phyloP scores from a whole-genome alignment of 2,888 invertebrate species.

The Drosophila demipolita region DNA sequence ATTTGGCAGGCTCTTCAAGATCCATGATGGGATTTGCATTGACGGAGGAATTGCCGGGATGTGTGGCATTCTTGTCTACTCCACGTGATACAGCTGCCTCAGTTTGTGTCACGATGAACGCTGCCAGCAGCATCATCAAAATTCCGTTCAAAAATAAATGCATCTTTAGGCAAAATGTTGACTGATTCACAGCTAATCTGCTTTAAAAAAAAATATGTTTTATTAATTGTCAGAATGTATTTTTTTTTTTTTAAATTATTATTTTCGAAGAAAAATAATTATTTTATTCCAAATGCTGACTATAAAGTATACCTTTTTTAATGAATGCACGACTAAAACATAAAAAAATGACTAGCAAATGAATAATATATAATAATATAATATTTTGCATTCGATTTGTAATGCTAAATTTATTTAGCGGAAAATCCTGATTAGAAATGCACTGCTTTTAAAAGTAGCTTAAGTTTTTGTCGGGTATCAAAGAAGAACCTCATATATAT shows the following conservation, averaged over 20 bases:
- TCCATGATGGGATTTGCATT: constrained; percentile 37
- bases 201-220: background rate
- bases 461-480: too few species aligned
- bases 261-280: background rate
- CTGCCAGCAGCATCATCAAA: constrained; percentile 13
- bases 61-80: constrained; percentile 35
- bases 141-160: constrained; percentile 37
- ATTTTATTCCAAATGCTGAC: background rate
- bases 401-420: background rate
- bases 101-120: constrained; percentile 9
- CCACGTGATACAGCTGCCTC: constrained; percentile 53
- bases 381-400: background rate
- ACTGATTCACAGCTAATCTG: constrained; percentile 26
- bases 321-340: background rate
- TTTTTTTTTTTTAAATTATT: too few species aligned
- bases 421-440: too few species aligned
- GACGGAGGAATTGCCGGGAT: constrained; percentile 72
- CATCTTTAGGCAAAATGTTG: constrained; percentile 39
- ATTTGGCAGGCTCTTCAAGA: constrained; percentile 28
- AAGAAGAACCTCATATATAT: too few species aligned
- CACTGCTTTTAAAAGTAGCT: too few species aligned
- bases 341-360: background rate
- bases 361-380: background rate
- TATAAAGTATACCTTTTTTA: background rate
- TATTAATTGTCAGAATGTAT: background rate